Evolutionary conservation across 2,113 vertebrate genomes (phyloP).

Genomic region (Oenanthe oenanthe): DNA sequence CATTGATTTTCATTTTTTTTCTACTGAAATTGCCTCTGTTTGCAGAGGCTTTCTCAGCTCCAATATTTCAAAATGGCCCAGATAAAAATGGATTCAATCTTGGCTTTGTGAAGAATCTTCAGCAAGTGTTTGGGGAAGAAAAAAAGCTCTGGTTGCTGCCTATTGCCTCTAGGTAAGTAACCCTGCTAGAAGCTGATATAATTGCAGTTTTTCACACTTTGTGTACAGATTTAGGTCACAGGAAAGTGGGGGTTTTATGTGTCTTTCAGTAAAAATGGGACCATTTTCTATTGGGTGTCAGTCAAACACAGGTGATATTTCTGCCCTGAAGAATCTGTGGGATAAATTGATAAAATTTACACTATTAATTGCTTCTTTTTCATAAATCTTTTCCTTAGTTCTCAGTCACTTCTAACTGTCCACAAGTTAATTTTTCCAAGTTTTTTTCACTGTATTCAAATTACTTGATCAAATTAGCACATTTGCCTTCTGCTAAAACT

Average conservation of each 20-base stretch:
- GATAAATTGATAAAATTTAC: neutral
- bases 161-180: slow-evolving; percentile 86
- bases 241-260: neutral
- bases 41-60: slow-evolving; percentile 94
- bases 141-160: slow-evolving; percentile 92
- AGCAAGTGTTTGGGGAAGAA: slow-evolving; percentile 93
- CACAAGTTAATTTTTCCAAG: neutral
- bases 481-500: neutral
- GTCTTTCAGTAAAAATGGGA: neutral
- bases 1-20: neutral
- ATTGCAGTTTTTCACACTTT: neutral
- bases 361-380: neutral
- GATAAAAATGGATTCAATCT: slow-evolving; percentile 95
- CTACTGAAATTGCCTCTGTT: neutral
- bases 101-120: slow-evolving; percentile 86
- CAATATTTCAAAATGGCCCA: slow-evolving; percentile 88
- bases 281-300: neutral
- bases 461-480: neutral
- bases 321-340: neutral
- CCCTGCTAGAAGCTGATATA: neutral
- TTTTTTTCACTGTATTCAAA: neutral
- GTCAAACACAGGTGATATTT: neutral
- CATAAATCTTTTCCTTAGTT: neutral
- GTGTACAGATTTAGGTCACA: neutral
- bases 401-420: neutral